Evolutionary conservation across 2,888 invertebrate genomes (phyloP), one percentile per base, ranked within the genome.

Genomic region (Protodeltote pygarga): DNA sequence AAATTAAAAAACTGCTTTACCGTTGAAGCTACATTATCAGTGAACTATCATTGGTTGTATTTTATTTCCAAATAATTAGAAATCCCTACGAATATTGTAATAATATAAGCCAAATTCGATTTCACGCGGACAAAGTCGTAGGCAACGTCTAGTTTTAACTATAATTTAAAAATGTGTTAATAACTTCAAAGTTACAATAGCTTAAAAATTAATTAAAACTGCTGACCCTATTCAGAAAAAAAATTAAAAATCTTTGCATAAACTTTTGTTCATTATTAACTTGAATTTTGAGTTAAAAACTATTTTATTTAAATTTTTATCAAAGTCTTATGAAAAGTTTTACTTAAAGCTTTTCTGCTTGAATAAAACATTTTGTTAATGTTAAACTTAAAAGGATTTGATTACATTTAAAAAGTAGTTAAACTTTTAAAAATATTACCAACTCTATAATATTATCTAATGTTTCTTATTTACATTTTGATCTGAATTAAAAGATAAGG

Each of bases 341-440:
- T 3, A 59, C 60, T 59, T 35, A 24, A 10, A 23, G 24, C 19
- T 27, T 31, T 15, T 28, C 28, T 21, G 35, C 46, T 20, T 61
- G 62, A 61, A 61, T 57, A 61, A 57, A 61, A 61, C 62, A 57
- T 57, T 54, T 39, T 24, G 39, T 10, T 54, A 61, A 61, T 46
- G 27, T 54, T n/a, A n/a, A n/a, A n/a, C n/a, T n/a, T n/a, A 46
- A 46, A 38, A 24, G 24, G 31, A 54, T 32, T 54, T 61, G 61
- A 33, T 25, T 31, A 21, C 14, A 24, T 53, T 21, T 39, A 5
- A 33, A 13, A 23, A 31, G 8, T 23, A 10, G 20, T 34, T 27
- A 4, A 8, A 51, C 41, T 20, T 52, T 37, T 15, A 10, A 6
- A 4, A 33, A 19, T 28, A 46, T 50, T 29, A n/a, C n/a, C n/a